Conservation (phyloP, 2,888 invertebrate genomes). For the Boloria euphrosyne region DNA sequence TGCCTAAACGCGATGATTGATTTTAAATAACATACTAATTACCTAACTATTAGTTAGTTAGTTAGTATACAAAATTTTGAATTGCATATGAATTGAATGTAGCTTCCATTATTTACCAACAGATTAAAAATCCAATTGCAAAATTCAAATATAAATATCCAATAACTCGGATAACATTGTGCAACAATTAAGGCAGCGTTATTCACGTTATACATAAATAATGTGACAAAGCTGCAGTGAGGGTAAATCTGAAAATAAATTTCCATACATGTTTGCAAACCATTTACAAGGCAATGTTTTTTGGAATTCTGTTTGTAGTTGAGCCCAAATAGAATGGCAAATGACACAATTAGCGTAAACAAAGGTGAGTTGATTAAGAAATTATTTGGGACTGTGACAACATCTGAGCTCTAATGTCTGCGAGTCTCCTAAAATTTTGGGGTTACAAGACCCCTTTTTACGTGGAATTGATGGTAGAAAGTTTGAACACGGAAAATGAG, state of each 20-base stretch:
- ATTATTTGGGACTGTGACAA: constrained; percentile 54
- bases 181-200: constrained; percentile 28
- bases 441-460: constrained; percentile 50
- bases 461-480: constrained; percentile 39
- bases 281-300: constrained; percentile 47
- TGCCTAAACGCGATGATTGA: too few species aligned
- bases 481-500: constrained; percentile 43
- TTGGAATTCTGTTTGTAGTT: constrained; percentile 53
- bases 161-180: constrained; percentile 25
- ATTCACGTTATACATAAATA: constrained; percentile 29
- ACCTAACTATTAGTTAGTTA: too few species aligned
- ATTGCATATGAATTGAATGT: not conserved
- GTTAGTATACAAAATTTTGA: not conserved
- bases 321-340: constrained; percentile 63
- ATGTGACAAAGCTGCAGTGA: constrained; percentile 31
- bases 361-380: constrained; percentile 71
- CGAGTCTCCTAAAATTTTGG: constrained; percentile 46
- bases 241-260: constrained; percentile 42
- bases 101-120: constrained; percentile 3
- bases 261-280: constrained; percentile 40
- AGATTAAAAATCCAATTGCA: constrained; percentile 23
- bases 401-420: constrained; percentile 51
- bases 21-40: too few species aligned
- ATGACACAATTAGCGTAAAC: constrained; percentile 68
- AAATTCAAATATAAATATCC: constrained; percentile 24